Conservation (phyloP, 2,113 vertebrate genomes). For the Podiceps cristatus region DNA sequence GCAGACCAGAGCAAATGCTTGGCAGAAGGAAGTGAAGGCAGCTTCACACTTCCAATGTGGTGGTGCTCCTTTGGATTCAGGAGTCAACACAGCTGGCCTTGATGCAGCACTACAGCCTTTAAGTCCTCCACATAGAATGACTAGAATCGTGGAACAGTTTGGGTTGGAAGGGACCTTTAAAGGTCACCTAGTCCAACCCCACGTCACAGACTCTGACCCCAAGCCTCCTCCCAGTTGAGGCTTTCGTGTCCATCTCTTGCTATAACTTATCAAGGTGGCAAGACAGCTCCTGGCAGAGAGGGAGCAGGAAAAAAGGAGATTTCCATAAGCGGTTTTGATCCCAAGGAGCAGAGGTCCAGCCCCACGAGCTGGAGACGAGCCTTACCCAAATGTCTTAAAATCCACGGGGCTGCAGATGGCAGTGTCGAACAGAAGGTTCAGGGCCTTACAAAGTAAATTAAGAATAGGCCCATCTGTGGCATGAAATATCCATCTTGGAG, state of each 20-base stretch:
- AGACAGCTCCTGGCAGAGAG: neutral
- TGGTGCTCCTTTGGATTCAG: neutral
- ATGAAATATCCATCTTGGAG: neutral
- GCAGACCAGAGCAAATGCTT: neutral
- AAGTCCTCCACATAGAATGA: neutral
- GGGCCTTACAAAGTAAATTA: neutral
- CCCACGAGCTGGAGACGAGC: neutral
- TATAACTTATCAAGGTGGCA: neutral
- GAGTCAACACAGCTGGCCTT: neutral
- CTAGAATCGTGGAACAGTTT: too few relatives aligned
- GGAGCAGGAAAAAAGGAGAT: neutral
- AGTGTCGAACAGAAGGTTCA: neutral
- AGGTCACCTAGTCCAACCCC: too few relatives aligned
- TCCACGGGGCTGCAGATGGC: neutral
- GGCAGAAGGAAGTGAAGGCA: neutral
- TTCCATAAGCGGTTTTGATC: neutral
- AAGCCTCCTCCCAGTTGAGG: neutral
- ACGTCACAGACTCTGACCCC: neutral
- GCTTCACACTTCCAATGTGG: neutral
- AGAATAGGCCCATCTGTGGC: neutral
- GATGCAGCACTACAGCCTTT: neutral
- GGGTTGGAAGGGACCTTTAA: too few relatives aligned
- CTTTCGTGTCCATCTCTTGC: neutral
- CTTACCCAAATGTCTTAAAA: neutral
- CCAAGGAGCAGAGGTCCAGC: neutral